Percentiles rank a stretch among this genome's conserved stretches.
Conservation (phyloP, 2,888 invertebrate species). For the Dryomyza anilis region DNA sequence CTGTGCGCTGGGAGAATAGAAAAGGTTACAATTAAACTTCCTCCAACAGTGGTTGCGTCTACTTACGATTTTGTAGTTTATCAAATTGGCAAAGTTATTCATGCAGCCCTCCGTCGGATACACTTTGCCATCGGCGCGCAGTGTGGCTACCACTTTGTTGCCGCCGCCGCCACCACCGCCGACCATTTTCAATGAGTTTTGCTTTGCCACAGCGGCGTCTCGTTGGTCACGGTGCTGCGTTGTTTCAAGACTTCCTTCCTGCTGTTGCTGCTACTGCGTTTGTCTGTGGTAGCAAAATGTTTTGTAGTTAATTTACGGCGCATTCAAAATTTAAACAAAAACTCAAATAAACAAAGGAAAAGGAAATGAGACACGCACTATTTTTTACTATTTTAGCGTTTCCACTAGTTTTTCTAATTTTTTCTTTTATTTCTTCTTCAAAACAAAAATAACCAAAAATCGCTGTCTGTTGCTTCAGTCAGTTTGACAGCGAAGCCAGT, state of each 20-base stretch:
- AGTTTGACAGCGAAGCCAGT: constrained; percentile 2
- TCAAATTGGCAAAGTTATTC: constrained; percentile 45
- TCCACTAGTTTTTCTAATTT: constrained; percentile 33
- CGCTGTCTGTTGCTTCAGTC: not conserved
- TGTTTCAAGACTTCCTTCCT: not conserved
- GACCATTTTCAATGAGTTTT: constrained; percentile 34
- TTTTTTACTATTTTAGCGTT: constrained; percentile 37
- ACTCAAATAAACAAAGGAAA: constrained; percentile 38
- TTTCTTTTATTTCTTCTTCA: constrained; percentile 7
- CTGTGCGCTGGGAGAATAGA: constrained; percentile 45
- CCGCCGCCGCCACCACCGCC: constrained; percentile 38
- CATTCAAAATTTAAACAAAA: constrained; percentile 37
- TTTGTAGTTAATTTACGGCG: constrained; percentile 28
- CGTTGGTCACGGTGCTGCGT: not conserved
- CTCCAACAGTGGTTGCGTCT: not conserved
- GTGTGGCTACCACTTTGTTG: constrained; percentile 55
- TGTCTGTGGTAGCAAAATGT: constrained; percentile 29
- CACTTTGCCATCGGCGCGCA: constrained; percentile 55
- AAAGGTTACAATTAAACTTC: not conserved
- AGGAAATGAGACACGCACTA: constrained; percentile 40
- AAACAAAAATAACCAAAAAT: constrained; percentile 24
- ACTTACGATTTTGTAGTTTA: constrained; percentile 55
- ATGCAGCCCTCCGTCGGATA: constrained; percentile 45
- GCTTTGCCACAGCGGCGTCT: constrained; percentile 4
- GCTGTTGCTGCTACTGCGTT: not conserved